phyloP scores from a whole-genome alignment of 2,888 invertebrate species.

The Mimumesa dahlbomi region DNA sequence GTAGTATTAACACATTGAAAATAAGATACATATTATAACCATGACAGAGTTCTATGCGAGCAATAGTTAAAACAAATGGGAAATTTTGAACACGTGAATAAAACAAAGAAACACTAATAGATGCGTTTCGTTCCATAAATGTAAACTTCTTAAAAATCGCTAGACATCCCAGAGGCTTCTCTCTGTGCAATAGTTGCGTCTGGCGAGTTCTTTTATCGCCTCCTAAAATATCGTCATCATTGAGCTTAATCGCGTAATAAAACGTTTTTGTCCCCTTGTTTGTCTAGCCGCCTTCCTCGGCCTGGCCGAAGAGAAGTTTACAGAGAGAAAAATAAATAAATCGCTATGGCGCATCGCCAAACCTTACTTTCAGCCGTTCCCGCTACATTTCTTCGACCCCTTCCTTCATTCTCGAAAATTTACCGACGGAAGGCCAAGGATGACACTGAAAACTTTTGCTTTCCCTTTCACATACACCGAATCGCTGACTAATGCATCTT shows the following conservation, averaged over 20 bases:
- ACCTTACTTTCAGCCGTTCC: slow-evolving; percentile 61
- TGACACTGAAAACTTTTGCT: slow-evolving; percentile 56
- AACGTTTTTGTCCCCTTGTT: slow-evolving; percentile 76
- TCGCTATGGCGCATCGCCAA: slow-evolving; percentile 72
- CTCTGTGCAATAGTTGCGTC: slow-evolving; percentile 38
- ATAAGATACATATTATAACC: no score
- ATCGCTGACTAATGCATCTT: slow-evolving; percentile 33
- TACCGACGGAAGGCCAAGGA: slow-evolving; percentile 49
- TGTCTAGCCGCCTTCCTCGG: slow-evolving; percentile 66
- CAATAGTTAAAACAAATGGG: no score
- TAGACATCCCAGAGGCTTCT: background rate
- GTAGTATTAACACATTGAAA: no score
- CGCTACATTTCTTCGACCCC: slow-evolving; percentile 41
- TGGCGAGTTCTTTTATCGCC: slow-evolving; percentile 65
- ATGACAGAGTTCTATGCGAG: no score
- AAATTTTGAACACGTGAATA: no score
- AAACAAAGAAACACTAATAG: no score
- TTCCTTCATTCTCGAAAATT: slow-evolving; percentile 39
- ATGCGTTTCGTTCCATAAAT: background rate
- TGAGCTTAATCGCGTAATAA: slow-evolving; percentile 77
- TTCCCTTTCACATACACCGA: slow-evolving; percentile 28
- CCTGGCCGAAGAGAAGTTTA: slow-evolving; percentile 53
- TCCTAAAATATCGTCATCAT: slow-evolving; percentile 74
- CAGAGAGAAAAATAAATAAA: slow-evolving; percentile 73
- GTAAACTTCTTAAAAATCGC: background rate